Conservation (phyloP, 2,113 vertebrate genomes). For the Cyprinus carpio region DNA sequence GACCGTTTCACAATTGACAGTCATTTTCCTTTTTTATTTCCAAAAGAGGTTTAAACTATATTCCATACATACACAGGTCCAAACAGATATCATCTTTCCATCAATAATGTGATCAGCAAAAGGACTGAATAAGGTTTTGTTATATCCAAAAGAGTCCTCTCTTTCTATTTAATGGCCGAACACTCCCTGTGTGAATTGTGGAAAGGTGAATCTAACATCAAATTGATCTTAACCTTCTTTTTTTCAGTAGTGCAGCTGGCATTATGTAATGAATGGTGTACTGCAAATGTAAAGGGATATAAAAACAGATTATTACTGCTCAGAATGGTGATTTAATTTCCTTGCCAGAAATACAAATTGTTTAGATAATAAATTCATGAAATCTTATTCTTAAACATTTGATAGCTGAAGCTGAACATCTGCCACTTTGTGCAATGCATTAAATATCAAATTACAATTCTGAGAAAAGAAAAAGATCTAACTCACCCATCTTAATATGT, state of each 20-base stretch:
- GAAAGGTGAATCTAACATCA: background rate
- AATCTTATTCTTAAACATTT: background rate
- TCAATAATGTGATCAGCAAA: background rate
- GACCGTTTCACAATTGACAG: constrained; percentile 4
- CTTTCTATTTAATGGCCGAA: background rate
- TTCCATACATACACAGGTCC: background rate
- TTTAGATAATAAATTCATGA: background rate
- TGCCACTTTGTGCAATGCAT: background rate
- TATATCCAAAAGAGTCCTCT: background rate
- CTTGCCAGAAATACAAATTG: background rate
- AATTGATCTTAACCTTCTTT: background rate
- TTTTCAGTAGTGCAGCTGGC: background rate
- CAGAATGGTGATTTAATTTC: background rate
- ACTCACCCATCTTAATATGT: background rate
- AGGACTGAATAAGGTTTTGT: background rate
- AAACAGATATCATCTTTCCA: constrained; percentile 3
- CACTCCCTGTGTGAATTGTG: background rate
- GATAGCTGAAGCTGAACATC: background rate
- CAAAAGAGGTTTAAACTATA: background rate
- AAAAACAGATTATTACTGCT: background rate
- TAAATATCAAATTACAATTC: background rate
- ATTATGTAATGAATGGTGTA: background rate
- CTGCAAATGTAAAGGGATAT: background rate
- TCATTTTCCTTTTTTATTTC: background rate
- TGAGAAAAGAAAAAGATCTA: background rate